phyloP scores from a whole-genome alignment of 2,113 vertebrate genomes.

The Passerina amoena region DNA sequence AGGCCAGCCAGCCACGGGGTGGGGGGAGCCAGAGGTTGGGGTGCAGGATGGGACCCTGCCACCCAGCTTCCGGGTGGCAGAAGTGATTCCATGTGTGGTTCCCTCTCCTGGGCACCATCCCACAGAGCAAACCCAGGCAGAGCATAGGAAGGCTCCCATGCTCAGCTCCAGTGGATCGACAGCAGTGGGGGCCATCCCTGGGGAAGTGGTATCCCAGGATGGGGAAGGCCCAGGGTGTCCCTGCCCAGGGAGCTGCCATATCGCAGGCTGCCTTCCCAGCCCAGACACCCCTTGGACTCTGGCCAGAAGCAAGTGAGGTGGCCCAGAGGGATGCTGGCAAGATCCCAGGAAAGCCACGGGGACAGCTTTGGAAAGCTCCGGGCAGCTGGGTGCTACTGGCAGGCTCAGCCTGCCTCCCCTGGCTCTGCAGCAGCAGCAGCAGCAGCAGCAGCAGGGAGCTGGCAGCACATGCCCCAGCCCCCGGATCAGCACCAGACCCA shows the following conservation, averaged over 20 bases:
- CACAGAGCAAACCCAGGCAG: background rate
- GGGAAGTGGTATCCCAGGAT: rapidly evolving
- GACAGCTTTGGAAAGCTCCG: background rate
- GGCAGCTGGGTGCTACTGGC: background rate
- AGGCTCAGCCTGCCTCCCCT: background rate
- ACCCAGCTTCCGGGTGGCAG: rapidly evolving
- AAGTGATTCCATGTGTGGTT: background rate
- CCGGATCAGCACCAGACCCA: background rate
- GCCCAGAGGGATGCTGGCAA: background rate
- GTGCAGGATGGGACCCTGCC: background rate
- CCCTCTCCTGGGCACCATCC: background rate
- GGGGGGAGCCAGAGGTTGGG: background rate
- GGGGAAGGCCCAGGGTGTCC: background rate
- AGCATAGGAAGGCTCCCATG: background rate
- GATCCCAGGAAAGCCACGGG: background rate
- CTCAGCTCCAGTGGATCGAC: rapidly evolving
- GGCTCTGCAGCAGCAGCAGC: background rate
- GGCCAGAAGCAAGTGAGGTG: background rate
- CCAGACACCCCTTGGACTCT: background rate
- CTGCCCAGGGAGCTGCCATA: background rate
- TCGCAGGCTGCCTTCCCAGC: background rate
- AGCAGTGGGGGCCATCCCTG: background rate
- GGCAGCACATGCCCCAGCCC: rapidly evolving
- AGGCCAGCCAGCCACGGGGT: background rate
- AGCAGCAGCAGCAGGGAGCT: background rate